Evolutionary conservation across 2,797 vertebrate species (phyloP), one percentile per base, ranked within the genome.

Genomic region (Hypotaenidia philippensis): DNA sequence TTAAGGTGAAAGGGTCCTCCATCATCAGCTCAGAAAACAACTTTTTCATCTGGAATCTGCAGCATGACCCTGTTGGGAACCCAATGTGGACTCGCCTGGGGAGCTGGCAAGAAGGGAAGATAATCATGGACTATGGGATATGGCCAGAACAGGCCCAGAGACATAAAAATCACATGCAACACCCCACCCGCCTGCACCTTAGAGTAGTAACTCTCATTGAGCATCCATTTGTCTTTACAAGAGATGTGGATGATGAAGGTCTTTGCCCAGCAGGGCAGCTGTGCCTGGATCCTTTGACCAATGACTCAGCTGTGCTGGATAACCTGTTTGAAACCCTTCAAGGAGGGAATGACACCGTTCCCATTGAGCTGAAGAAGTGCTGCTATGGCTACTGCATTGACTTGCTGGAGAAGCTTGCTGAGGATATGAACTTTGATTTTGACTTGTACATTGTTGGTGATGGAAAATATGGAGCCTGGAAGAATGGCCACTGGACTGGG

Each of bases 381-480:
- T 99, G 99, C 89, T 99, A 99, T 31, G 99, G 99, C 21, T 99
- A 99, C 97, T 99, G 99, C 95, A 98, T 99, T 80, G 99, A 99
- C 92, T 97, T 99, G 53, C 96, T 99, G 88, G 99, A 99, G 97
- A 99, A 99, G 95, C 97, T 99, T 83, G 98, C 99, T 3, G 99
- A 99, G 96, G 99, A 99, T 92, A 98, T 99, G 98, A 99, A 99
- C 90, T 99, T 99, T 97, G 98, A 99, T 66, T 99, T 99, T 79
- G 99, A 99, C 97, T 98, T 99, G 36, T 99, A 99, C 75, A 99
- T 99, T 56, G 99, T 99, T 23, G 99, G 99, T 4, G 99, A 99
- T 89, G 99, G 99, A 75, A 99, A 99, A 96, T 99, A 99, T 0
- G 99, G 99, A 18, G 99, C 98, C 38, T 99, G 98, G 97, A 99